phyloP scores from a whole-genome alignment of 2,113 vertebrate genomes.

The Numenius arquata region DNA sequence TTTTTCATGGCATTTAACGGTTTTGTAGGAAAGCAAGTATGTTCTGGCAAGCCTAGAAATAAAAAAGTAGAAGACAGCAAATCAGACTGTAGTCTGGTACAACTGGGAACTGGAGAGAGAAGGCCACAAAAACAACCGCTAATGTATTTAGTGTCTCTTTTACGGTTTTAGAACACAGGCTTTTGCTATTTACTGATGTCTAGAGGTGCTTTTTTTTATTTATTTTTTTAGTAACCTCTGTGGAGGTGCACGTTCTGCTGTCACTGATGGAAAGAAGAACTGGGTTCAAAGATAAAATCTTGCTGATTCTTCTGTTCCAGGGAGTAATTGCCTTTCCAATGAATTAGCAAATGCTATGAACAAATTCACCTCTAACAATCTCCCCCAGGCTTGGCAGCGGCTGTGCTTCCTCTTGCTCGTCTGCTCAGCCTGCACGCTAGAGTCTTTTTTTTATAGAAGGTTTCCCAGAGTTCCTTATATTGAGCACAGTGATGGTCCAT shows the following conservation, averaged over 20 bases:
- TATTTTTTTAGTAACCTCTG: neutral
- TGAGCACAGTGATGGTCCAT: neutral
- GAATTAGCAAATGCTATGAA: neutral
- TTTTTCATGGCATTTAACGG: neutral
- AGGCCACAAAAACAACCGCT: neutral
- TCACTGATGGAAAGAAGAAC: neutral
- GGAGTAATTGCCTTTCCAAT: neutral
- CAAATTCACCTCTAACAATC: neutral
- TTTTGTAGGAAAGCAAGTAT: neutral
- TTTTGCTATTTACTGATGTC: neutral
- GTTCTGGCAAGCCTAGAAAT: neutral
- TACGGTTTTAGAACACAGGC: neutral
- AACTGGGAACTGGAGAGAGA: neutral
- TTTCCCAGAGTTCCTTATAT: neutral
- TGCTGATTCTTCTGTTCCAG: neutral
- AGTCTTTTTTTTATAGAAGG: neutral
- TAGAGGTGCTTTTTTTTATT: neutral
- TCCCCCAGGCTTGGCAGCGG: neutral
- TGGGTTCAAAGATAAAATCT: neutral
- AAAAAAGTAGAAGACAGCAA: neutral
- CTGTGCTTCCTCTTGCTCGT: neutral
- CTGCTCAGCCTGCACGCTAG: neutral
- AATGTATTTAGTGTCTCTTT: neutral
- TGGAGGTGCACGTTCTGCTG: neutral
- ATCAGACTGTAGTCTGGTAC: neutral